Percentiles rank a stretch among this genome's conserved stretches.
Conservation (phyloP, 2,113 vertebrate genomes). For the Burhinus oedicnemus region DNA sequence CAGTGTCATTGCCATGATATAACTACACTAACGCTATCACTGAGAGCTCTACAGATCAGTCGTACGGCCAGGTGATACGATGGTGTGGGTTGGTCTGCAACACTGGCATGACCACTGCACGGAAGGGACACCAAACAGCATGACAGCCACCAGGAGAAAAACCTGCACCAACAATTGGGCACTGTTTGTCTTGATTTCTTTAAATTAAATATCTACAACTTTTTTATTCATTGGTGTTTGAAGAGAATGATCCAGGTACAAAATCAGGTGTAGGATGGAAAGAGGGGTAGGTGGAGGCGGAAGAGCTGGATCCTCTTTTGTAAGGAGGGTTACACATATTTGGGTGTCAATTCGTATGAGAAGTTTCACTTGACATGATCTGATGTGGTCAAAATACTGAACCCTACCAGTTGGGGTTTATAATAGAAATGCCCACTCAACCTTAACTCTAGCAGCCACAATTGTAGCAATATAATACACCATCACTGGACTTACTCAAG, state of each 20-base stretch:
- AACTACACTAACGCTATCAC: not conserved
- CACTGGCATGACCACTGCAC: not conserved
- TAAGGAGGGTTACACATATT: not conserved
- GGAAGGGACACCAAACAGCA: not conserved
- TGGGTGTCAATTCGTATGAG: constrained; percentile 18
- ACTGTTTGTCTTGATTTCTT: not conserved
- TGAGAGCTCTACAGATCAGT: not conserved
- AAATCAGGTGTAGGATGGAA: not conserved
- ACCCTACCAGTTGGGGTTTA: not conserved
- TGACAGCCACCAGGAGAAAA: not conserved
- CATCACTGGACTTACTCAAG: constrained; percentile 15
- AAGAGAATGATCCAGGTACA: not conserved
- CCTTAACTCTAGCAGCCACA: constrained; percentile 14
- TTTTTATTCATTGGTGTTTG: not conserved
- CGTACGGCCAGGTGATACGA: rapidly evolving
- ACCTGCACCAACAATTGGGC: rapidly evolving
- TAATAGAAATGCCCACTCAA: constrained; percentile 51
- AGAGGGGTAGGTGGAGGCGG: not conserved
- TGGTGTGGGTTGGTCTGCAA: not conserved
- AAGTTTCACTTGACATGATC: constrained; percentile 49
- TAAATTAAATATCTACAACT: not conserved
- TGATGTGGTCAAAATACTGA: constrained; percentile 29
- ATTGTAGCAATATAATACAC: not conserved
- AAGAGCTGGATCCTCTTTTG: not conserved
- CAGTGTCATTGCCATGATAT: rapidly evolving